These are phyloP conservation scores for Falco naumanni DNA, from an alignment of 2,797 vertebrate species.

Conservation along the genomic window DNA sequence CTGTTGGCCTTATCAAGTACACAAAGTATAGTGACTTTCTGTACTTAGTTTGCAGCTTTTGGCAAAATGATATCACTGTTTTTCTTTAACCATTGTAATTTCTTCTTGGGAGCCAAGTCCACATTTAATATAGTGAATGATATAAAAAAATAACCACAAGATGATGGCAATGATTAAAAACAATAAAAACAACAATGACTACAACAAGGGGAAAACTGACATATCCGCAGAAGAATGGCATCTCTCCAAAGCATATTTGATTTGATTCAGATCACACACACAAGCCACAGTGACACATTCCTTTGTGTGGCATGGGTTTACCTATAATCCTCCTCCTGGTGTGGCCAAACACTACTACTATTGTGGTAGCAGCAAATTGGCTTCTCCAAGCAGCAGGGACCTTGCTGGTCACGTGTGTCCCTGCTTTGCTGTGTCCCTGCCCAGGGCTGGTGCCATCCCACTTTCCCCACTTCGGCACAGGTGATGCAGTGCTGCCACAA, in stretches of 20 bases:
- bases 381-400: not conserved
- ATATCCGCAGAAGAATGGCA: not conserved
- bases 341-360: not conserved
- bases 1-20: not conserved
- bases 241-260: not conserved
- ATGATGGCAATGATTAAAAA: not conserved
- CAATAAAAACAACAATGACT: not conserved
- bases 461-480: not conserved
- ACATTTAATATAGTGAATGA: not conserved
- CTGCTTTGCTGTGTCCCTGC: not conserved
- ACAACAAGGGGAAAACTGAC: not conserved
- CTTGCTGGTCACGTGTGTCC: rapidly evolving
- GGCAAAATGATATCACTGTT: not conserved
- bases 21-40: not conserved
- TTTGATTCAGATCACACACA: not conserved
- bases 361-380: not conserved
- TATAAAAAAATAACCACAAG: not conserved
- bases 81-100: not conserved
- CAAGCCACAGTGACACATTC: not conserved
- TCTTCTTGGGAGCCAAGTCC: not conserved
- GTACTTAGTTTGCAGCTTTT: not conserved
- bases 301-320: rapidly evolving
- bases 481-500: not conserved
- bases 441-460: not conserved
- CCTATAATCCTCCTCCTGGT: not conserved